A percentile compares a stretch with the other conserved stretches of the same genome.
phyloP scores from a whole-genome alignment of 1,140 invertebrate species.

The Oncopodura yosiiana region DNA sequence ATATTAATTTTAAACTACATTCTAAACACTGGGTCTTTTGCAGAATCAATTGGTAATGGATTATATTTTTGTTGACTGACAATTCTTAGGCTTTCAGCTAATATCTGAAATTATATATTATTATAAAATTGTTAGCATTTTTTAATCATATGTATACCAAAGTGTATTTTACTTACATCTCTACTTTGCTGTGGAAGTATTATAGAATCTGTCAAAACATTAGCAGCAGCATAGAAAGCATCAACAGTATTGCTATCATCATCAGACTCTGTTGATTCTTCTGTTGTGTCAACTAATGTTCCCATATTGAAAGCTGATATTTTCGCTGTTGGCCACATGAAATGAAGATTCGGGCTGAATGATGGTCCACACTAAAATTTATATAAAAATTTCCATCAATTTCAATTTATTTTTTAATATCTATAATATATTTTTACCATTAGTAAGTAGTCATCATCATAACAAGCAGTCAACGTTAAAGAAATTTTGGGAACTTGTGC shows the following conservation, averaged over 20 bases:
- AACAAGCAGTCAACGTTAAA: slow-evolving; percentile 46
- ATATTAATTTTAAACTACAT: too few relatives aligned
- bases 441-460: slow-evolving; percentile 51
- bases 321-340: slow-evolving; percentile 30
- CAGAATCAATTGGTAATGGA: neutral
- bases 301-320: slow-evolving; percentile 21
- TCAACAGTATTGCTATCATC: neutral
- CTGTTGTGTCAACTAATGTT: neutral
- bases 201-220: slow-evolving; percentile 28
- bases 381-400: slow-evolving; percentile 1
- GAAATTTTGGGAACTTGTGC: slow-evolving; percentile 56
- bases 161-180: slow-evolving; percentile 15
- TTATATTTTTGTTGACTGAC: slow-evolving; percentile 11
- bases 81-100: slow-evolving; percentile 13
- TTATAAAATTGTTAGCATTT: neutral
- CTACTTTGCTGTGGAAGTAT: slow-evolving; percentile 28
- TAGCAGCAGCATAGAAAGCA: slow-evolving; percentile 27
- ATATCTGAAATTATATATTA: neutral
- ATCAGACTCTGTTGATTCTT: too few relatives aligned
- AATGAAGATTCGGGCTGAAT: slow-evolving; percentile 30
- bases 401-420: neutral
- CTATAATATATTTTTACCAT: slow-evolving; percentile 21
- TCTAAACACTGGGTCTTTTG: slow-evolving; percentile 8
- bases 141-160: neutral
- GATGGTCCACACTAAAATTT: slow-evolving; percentile 33